phyloP scores from a whole-genome alignment of 2,797 vertebrate species.

The Graptemys geographica region DNA sequence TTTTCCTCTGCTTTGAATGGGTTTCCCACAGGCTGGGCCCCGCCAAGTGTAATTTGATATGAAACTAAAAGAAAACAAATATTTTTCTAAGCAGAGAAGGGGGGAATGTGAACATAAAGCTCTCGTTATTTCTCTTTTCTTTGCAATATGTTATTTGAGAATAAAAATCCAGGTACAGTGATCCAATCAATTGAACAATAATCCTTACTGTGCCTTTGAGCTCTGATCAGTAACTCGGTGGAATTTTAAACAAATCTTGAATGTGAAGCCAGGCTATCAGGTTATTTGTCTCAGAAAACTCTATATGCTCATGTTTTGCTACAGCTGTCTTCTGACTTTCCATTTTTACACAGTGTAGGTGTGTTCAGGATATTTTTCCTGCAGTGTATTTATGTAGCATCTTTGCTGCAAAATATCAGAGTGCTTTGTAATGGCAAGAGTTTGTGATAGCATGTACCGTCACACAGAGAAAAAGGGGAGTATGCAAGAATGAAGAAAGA shows the following conservation, averaged over 20 bases:
- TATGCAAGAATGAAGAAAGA: neutral
- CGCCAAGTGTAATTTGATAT: neutral
- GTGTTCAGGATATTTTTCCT: neutral
- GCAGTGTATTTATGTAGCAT: neutral
- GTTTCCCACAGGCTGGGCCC: neutral
- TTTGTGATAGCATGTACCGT: neutral
- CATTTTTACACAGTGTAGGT: rapidly evolving
- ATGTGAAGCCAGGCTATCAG: neutral
- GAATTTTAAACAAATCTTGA: neutral
- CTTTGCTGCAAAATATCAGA: neutral
- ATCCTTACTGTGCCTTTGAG: neutral
- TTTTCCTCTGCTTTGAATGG: neutral
- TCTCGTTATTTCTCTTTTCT: neutral
- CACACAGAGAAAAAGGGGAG: neutral
- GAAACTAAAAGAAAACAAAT: neutral
- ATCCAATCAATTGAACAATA: neutral
- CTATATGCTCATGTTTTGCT: neutral
- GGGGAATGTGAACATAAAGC: neutral
- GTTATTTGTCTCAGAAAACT: neutral
- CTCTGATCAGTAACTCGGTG: neutral
- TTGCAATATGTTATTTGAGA: neutral
- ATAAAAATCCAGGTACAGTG: neutral
- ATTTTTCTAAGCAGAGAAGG: neutral
- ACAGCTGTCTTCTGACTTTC: neutral
- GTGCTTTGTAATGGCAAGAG: neutral